Evolutionary conservation across 2,113 vertebrate species (phyloP), one percentile per base, ranked within the genome.

Genomic region (Leptocoma aspasia): DNA sequence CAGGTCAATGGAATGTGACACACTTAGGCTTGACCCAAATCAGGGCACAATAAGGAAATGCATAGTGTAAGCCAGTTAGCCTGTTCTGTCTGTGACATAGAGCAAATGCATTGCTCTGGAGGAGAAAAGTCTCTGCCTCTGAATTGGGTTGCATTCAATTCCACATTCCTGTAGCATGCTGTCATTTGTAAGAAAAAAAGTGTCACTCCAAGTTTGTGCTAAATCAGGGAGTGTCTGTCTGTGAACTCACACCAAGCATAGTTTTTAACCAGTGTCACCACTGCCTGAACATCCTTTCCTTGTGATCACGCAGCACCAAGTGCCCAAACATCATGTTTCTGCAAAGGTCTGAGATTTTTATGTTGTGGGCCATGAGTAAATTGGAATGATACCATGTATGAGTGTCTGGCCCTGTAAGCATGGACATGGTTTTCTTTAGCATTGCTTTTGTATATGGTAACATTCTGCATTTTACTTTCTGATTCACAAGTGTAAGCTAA

Each of bases 121-220:
- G 31, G 31, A 89, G 80, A 73, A 89, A 64, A 27, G 10, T 85
- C 33, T 85, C 33, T 23, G 37, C 63, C 35, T 72, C 54, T 90
- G 68, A 88, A 70, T 31, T 0, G 4, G 28, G 42, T 90, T 92
- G 49, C 80, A 86, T 59, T 75, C 23, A 71, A 81, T 90, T 92
- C 82, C 82, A 95, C 92, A 90, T 96, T 91, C 78, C 83, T 39
- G 0, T 41, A 50, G 52, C 27, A 83, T 93, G 88, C 28, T 81
- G 87, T 93, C 75, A 93, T 88, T 91, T 47, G 78, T 50, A 94
- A 77, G 66, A 57, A 94, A 94, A 89, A 89, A 93, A 41, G 28
- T 15, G 42, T 39, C 75, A 94, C 66, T 65, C 45, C 59, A 77
- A 66, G 47, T 77, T 28, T 77, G 44, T 79, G 19, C 81, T 92